Conservation (phyloP, 2,113 vertebrate genomes). For the Mus pahari region DNA sequence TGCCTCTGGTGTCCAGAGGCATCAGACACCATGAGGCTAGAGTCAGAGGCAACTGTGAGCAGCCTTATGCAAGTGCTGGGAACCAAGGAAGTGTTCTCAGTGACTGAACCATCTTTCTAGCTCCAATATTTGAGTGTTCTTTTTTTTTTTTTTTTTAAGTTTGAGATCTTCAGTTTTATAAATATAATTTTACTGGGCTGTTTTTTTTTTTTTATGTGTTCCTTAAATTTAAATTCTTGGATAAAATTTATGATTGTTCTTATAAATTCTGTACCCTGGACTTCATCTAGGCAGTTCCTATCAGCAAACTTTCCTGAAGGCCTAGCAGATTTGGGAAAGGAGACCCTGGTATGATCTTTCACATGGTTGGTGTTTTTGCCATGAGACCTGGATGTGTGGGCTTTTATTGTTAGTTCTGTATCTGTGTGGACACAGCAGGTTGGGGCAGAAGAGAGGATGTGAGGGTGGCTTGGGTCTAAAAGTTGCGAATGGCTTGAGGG, state of each 20-base stretch:
- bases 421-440: neutral
- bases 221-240: neutral
- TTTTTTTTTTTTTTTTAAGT: neutral
- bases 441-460: neutral
- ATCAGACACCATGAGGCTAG: neutral
- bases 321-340: neutral
- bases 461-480: neutral
- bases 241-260: neutral
- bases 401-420: neutral
- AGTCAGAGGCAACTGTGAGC: neutral
- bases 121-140: neutral
- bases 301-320: neutral
- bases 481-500: neutral
- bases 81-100: neutral
- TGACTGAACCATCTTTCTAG: neutral
- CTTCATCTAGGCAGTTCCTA: neutral
- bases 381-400: neutral
- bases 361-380: neutral
- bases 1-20: neutral
- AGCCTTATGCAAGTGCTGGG: neutral
- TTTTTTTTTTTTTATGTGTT: neutral
- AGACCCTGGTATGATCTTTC: neutral
- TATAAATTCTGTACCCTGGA: neutral
- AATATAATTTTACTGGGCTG: neutral
- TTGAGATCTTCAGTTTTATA: neutral